Evolutionary conservation across 53 echinoderm and acorn worm species (phyloP), one percentile per base, ranked within the genome.

Genomic region (Crossaster papposus): DNA sequence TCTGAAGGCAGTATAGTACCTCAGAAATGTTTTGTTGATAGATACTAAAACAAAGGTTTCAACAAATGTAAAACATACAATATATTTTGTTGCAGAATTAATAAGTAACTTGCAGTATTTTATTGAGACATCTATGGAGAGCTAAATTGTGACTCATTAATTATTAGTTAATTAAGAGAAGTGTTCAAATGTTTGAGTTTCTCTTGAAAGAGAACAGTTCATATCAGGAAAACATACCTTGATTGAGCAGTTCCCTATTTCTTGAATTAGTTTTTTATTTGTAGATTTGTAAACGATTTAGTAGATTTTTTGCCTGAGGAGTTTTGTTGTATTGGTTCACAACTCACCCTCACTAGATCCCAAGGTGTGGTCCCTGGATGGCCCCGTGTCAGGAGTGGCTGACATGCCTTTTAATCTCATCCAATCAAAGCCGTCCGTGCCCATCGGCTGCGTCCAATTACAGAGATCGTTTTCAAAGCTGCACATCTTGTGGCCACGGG

Each of bases 381-480:
- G 95, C 54, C 95, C 95, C 18, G 95, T 92, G 31, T 89, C 91
- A 29, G 83, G 91, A 0, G 92, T 51, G 32, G 91, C 79, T 15
- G 91, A 86, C 1, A 86, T 78, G 11, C 95, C 93, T 17, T 85
- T 92, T 23, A 64, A 90, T 64, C 95, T 86, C 13, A 81, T 86
- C 92, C 93, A 95, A 77, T 95, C 90, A 88, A 93, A 90, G n/a
- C 87, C 81, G n/a, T 95, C 95, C 11, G 89, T 86, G 50, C 64
- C 65, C n/a, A 76, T 64, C 14, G 83, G 82, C 63, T 95, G 94
- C 30, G 90, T 81, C 92, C 94, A 97, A 51, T 94, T 93, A 78
- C 97, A 97, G 89, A 97, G 86, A 28, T 92, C 93, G 28, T 82
- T 79, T 44, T 96, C 95, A 83, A 96, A 96, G 90, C 90, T 94